Conservation (phyloP, 2,888 invertebrate species). For the Tubulanus polymorphus region DNA sequence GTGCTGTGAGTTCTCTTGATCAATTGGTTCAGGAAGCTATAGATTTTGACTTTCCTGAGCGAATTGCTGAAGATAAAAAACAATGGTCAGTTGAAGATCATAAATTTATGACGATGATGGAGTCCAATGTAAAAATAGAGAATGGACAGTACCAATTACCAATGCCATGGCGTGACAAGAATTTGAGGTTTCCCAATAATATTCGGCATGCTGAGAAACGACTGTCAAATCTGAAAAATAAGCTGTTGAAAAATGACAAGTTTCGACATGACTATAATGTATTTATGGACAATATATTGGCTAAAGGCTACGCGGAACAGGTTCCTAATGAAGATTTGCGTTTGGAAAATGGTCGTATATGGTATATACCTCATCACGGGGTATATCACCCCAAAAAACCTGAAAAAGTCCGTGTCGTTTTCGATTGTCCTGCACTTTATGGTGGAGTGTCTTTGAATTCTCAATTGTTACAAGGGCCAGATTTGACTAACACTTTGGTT, state of each 20-base stretch:
- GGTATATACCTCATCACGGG: conserved; percentile 13
- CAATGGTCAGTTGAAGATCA: conserved; percentile 4
- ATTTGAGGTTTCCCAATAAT: conserved; percentile 1
- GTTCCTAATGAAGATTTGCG: not conserved
- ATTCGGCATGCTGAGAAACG: not conserved
- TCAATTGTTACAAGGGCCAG: conserved; percentile 3
- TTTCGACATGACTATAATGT: not conserved
- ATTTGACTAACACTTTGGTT: conserved; percentile 3
- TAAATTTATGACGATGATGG: not conserved
- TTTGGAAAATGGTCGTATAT: not conserved
- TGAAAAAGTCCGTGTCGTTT: conserved; percentile 7
- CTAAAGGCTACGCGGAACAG: conserved; percentile 8
- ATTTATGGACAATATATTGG: conserved; percentile 1
- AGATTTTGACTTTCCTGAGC: not conserved
- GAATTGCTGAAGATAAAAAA: not conserved
- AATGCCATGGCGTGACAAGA: not conserved
- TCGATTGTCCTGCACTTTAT: conserved; percentile 9
- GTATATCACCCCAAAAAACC: conserved; percentile 6
- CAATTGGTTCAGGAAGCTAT: not conserved
- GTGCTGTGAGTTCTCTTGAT: not conserved
- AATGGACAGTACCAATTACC: not conserved
- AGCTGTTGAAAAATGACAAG: not conserved
- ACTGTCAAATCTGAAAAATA: not conserved
- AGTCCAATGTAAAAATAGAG: not conserved
- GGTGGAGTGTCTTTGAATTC: conserved; percentile 7